These are phyloP conservation scores for Aradus depressus DNA, from an alignment of 2,888 invertebrate genomes.

Conservation along the genomic window DNA sequence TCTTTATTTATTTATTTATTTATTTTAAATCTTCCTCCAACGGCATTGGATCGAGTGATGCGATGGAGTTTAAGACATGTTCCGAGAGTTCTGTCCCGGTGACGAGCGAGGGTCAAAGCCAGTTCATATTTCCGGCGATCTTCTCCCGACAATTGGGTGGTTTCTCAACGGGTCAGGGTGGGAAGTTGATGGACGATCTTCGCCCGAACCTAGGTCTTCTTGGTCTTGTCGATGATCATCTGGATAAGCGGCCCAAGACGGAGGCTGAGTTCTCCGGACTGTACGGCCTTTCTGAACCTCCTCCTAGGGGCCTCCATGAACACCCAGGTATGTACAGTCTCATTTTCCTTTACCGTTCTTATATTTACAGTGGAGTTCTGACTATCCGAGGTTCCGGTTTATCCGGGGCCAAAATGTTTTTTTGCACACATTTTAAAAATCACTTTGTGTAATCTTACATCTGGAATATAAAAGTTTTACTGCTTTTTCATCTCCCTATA, in stretches of 20 bases:
- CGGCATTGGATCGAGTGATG: too few species aligned
- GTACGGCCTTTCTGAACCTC: slow-evolving; percentile 25
- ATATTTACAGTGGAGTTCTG: too few species aligned
- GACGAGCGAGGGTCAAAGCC: slow-evolving; percentile 42
- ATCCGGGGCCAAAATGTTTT: too few species aligned
- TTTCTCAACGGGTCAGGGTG: slow-evolving; percentile 25
- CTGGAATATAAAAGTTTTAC: too few species aligned
- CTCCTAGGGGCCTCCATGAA: slow-evolving; percentile 26
- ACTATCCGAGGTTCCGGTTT: too few species aligned
- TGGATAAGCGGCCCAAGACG: slow-evolving; percentile 25
- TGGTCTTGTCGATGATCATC: slow-evolving; percentile 46
- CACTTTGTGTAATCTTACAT: too few species aligned
- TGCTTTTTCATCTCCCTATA: too few species aligned
- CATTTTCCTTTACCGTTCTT: neutral
- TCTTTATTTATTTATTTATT: slow-evolving; percentile 19
- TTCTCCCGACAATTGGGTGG: slow-evolving; percentile 65
- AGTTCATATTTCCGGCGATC: slow-evolving; percentile 84
- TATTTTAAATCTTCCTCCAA: neutral
- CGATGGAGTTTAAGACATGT: slow-evolving; percentile 26
- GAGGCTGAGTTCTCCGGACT: slow-evolving; percentile 24
- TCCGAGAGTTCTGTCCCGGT: slow-evolving; percentile 26
- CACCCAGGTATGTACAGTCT: slow-evolving; percentile 24
- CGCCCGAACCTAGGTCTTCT: slow-evolving; percentile 70
- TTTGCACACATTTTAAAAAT: too few species aligned
- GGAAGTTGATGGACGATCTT: slow-evolving; percentile 75